phyloP scores from a whole-genome alignment of 1,140 invertebrate genomes.

The Zaprionus nigranus region DNA sequence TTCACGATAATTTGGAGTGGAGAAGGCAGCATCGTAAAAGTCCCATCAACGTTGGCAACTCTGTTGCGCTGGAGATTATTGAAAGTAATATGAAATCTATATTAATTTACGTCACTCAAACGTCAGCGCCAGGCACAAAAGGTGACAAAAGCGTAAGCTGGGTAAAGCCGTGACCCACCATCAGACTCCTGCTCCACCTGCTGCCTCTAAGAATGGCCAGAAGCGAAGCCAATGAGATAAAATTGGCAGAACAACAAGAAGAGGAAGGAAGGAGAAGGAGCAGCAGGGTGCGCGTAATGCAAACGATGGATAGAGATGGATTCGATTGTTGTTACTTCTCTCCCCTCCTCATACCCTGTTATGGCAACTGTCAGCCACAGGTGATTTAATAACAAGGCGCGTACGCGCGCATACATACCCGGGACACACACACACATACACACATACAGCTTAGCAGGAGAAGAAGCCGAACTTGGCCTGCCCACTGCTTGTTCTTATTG shows the following conservation, averaged over 20 bases:
- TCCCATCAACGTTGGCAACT: slow-evolving; percentile 10
- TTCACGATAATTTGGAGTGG: background rate
- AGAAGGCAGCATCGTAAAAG: background rate
- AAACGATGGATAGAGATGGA: slow-evolving; percentile 55
- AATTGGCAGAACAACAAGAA: slow-evolving; percentile 17
- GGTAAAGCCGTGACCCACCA: slow-evolving; percentile 15
- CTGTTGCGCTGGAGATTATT: slow-evolving; percentile 30
- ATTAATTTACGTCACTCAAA: slow-evolving; percentile 73
- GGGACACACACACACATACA: slow-evolving; percentile 41
- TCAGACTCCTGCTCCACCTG: background rate
- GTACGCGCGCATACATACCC: slow-evolving; percentile 48
- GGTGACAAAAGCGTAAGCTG: slow-evolving; percentile 61
- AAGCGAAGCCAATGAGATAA: slow-evolving; percentile 54
- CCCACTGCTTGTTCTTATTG: slow-evolving; percentile 68
- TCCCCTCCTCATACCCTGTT: slow-evolving; percentile 32
- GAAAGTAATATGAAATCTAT: slow-evolving; percentile 52
- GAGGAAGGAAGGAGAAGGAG: background rate
- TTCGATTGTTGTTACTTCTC: slow-evolving; percentile 52
- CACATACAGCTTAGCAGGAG: slow-evolving; percentile 12
- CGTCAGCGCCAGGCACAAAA: slow-evolving; percentile 60
- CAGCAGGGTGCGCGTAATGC: slow-evolving; percentile 4
- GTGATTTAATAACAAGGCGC: slow-evolving; percentile 66
- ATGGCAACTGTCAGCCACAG: slow-evolving; percentile 78
- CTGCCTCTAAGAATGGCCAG: slow-evolving; percentile 21
- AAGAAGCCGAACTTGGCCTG: slow-evolving; percentile 25